Percentiles rank a stretch among this genome's conserved stretches.
Conservation (phyloP, 2,113 vertebrate species). For the Aspidoscelis tigris region DNA sequence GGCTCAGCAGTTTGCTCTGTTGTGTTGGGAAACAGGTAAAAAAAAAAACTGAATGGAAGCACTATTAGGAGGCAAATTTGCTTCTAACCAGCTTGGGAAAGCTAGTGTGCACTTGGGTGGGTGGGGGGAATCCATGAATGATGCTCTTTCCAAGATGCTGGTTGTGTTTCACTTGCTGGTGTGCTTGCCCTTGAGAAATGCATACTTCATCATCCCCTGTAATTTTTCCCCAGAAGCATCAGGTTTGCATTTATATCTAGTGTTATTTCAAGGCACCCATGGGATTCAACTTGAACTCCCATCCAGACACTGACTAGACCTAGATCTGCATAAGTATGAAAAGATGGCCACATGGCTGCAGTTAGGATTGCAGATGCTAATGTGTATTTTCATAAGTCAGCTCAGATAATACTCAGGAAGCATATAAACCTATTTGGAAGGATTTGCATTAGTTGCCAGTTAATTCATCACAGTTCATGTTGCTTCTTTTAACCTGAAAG, state of each 20-base stretch:
- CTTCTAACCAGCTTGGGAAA: not conserved
- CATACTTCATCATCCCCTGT: not conserved
- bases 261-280: no score
- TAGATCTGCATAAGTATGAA: not conserved
- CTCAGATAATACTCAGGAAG: not conserved
- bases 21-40: not conserved
- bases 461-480: not conserved
- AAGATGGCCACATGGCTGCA: not conserved
- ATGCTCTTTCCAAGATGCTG: not conserved
- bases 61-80: not conserved
- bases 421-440: not conserved
- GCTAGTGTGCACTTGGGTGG: not conserved
- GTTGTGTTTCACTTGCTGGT: not conserved
- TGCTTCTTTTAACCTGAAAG: no score
- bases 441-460: not conserved
- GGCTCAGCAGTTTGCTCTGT: not conserved
- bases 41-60: not conserved
- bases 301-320: not conserved
- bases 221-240: not conserved
- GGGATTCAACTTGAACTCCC: no score
- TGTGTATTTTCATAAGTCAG: not conserved
- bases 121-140: not conserved
- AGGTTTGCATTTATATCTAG: no score
- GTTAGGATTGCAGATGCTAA: not conserved
- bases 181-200: not conserved